phyloP scores from a whole-genome alignment of 2,888 invertebrate species.

The Eupithecia subumbrata region DNA sequence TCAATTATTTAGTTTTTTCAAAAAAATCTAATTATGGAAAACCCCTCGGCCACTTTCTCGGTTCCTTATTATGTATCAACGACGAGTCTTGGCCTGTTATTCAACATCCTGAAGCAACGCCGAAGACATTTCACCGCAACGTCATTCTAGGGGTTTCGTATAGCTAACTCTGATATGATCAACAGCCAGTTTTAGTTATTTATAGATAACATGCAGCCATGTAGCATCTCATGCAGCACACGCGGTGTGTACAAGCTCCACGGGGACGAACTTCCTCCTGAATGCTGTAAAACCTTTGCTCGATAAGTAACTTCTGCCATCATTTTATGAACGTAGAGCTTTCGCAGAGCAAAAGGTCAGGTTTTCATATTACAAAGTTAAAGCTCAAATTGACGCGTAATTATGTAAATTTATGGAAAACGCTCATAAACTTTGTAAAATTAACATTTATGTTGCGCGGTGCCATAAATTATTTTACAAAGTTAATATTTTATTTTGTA shows the following conservation, averaged over 20 bases:
- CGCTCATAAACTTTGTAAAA: neutral
- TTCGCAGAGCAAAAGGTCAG: neutral
- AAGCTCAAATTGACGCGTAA: neutral
- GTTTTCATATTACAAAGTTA: neutral
- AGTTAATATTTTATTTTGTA: neutral
- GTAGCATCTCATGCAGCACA: no score
- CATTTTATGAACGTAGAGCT: neutral
- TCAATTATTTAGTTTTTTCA: no score
- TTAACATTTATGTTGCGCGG: neutral
- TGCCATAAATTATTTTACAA: neutral
- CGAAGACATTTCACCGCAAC: neutral
- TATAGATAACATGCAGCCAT: neutral
- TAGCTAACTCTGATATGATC: neutral
- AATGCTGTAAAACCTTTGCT: constrained; percentile 6
- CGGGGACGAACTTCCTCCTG: constrained; percentile 6
- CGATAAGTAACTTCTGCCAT: constrained; percentile 4
- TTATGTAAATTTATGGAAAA: constrained; percentile 7
- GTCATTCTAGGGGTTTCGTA: neutral
- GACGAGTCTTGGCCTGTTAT: no score
- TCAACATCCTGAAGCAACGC: neutral
- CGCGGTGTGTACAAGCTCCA: neutral
- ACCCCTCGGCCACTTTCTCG: neutral
- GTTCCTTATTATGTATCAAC: neutral
- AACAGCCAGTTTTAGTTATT: neutral
- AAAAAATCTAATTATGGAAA: neutral